Evolutionary conservation across 2,797 vertebrate species (phyloP).

Genomic region (Danio tinwini): DNA sequence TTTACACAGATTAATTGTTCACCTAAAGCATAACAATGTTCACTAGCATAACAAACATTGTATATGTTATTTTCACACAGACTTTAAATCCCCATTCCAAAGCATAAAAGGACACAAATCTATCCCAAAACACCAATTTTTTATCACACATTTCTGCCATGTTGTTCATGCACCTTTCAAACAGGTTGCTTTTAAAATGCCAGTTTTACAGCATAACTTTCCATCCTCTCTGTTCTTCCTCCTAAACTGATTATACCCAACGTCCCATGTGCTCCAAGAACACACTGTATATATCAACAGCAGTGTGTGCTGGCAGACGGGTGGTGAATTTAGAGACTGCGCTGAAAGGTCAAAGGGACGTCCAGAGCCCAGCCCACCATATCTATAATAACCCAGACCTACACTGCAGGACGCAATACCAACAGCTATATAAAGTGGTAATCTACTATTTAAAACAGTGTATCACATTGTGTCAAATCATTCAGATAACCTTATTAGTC

Average conservation of each 20-base stretch:
- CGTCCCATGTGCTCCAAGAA: constrained; percentile 54
- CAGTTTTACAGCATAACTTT: constrained; percentile 40
- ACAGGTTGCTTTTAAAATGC: background rate
- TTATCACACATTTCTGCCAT: background rate
- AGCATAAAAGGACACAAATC: background rate
- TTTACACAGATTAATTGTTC: no score
- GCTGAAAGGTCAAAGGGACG: constrained; percentile 73
- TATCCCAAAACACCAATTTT: background rate
- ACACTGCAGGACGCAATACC: background rate
- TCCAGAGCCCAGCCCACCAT: constrained; percentile 34
- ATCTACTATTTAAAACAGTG: constrained; percentile 6
- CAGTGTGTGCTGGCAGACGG: constrained; percentile 64
- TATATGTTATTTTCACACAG: background rate
- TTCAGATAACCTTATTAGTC: background rate
- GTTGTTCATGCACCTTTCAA: background rate
- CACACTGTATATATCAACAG: constrained; percentile 55
- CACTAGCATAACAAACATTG: no score
- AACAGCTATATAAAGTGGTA: background rate
- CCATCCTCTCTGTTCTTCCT: background rate
- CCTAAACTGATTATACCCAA: constrained; percentile 3
- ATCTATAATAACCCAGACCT: constrained; percentile 18
- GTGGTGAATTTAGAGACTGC: constrained; percentile 80
- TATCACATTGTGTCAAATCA: background rate
- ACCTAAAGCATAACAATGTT: no score
- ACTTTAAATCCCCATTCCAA: background rate